These are phyloP conservation scores for Drosophila gaucha DNA, from an alignment of 2,888 invertebrate species.

Conservation along the genomic window DNA sequence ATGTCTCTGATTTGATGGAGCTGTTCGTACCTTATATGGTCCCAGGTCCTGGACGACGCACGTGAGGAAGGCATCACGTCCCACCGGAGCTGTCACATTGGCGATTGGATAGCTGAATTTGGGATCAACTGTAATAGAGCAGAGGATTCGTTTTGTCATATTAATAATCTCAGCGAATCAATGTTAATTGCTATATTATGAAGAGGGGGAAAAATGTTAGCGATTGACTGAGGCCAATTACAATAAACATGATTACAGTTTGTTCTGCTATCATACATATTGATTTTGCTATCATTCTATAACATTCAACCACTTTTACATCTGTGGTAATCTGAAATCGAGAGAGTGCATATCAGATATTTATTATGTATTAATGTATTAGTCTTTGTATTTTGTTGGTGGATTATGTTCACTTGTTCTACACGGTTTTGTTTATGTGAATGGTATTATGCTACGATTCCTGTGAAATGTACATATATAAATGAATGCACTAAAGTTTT, in stretches of 20 bases:
- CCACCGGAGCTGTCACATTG: conserved; percentile 89
- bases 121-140: conserved; percentile 86
- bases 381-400: neutral
- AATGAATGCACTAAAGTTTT: neutral
- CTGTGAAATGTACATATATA: neutral
- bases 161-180: conserved; percentile 38
- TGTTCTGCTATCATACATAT: conserved; percentile 1
- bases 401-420: neutral
- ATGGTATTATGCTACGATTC: neutral
- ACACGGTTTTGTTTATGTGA: neutral
- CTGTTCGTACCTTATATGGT: conserved; percentile 87
- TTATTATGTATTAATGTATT: conserved; percentile 1
- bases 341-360: neutral
- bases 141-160: conserved; percentile 35
- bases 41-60: conserved; percentile 89
- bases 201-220: neutral
- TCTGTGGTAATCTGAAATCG: conserved; percentile 1
- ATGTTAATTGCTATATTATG: conserved; percentile 41
- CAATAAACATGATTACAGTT: conserved; percentile 4
- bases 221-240: neutral
- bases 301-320: neutral
- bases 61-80: conserved; percentile 88
- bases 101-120: conserved; percentile 88
- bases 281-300: neutral
- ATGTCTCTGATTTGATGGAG: conserved; percentile 41